phyloP scores from a whole-genome alignment of 1,140 invertebrate species.

The Brachionus asplanchnoidis region DNA sequence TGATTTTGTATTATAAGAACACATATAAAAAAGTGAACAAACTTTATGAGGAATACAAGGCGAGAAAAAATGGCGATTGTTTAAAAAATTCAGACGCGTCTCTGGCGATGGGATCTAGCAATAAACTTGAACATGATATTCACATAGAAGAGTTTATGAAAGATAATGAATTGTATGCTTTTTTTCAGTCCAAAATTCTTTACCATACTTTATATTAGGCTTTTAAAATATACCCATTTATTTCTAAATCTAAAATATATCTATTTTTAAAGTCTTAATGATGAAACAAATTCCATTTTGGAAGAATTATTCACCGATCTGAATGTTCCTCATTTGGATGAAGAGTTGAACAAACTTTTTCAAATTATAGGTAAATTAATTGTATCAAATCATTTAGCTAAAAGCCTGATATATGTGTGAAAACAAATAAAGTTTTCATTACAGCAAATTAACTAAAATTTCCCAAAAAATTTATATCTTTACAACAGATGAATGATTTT shows the following conservation, averaged over 20 bases:
- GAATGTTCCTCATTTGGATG: conserved; percentile 35
- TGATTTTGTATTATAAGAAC: background rate
- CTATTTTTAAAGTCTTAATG: background rate
- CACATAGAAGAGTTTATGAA: conserved; percentile 21
- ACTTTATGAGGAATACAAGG: conserved; percentile 7
- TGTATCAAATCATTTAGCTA: background rate
- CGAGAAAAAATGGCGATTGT: background rate
- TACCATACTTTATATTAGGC: no score
- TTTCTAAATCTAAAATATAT: no score
- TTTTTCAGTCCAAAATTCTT: background rate
- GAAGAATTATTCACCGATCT: conserved; percentile 24
- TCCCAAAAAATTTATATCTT: no score
- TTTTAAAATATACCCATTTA: no score
- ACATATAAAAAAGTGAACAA: conserved; percentile 13
- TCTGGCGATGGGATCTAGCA: background rate
- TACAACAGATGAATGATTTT: no score
- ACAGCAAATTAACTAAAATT: no score
- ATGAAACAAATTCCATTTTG: background rate
- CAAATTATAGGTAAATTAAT: conserved; percentile 35
- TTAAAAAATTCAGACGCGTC: background rate
- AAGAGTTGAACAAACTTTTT: conserved; percentile 28
- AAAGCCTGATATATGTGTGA: no score
- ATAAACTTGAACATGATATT: background rate
- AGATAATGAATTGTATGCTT: conserved; percentile 29
- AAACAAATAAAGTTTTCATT: no score